A percentile compares a stretch with the other conserved stretches of the same genome.
Evolutionary conservation across 2,113 vertebrate genomes (phyloP).

Genomic region (Strix uralensis): DNA sequence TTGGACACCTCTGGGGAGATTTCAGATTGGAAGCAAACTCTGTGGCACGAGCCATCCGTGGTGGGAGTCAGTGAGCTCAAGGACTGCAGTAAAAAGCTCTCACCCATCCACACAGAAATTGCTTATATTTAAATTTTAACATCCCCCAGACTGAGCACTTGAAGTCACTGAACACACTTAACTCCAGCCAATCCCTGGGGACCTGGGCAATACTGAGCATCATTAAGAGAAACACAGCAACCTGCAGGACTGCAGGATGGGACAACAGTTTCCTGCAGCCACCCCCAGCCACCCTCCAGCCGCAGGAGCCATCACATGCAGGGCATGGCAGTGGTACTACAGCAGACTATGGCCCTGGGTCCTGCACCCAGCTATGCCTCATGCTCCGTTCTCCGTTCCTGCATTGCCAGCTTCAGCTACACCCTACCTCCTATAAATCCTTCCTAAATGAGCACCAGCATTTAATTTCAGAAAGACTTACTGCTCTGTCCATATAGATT

Average conservation of each 20-base stretch:
- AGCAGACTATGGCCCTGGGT: not conserved
- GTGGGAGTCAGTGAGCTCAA: not conserved
- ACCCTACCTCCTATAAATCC: not conserved
- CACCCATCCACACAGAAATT: not conserved
- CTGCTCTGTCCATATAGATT: not conserved
- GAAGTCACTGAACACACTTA: not conserved
- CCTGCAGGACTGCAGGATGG: not conserved
- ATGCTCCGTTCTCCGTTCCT: not conserved
- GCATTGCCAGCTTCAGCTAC: not conserved
- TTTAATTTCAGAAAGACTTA: not conserved
- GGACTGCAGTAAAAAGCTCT: not conserved
- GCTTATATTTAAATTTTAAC: not conserved
- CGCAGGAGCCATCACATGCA: accelerated
- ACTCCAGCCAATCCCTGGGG: not conserved
- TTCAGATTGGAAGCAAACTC: accelerated
- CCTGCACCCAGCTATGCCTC: not conserved
- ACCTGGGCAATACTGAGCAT: not conserved
- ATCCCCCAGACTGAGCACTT: not conserved
- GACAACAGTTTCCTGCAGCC: not conserved
- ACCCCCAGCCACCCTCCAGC: not conserved
- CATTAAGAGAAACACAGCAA: accelerated
- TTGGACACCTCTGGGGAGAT: not conserved
- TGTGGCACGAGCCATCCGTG: not conserved
- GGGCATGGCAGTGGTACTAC: accelerated
- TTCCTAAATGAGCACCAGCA: not conserved